A percentile compares a stretch with the other conserved stretches of the same genome.
Evolutionary conservation across 2,797 vertebrate genomes (phyloP).

Genomic region (Buphagus erythrorhynchus): DNA sequence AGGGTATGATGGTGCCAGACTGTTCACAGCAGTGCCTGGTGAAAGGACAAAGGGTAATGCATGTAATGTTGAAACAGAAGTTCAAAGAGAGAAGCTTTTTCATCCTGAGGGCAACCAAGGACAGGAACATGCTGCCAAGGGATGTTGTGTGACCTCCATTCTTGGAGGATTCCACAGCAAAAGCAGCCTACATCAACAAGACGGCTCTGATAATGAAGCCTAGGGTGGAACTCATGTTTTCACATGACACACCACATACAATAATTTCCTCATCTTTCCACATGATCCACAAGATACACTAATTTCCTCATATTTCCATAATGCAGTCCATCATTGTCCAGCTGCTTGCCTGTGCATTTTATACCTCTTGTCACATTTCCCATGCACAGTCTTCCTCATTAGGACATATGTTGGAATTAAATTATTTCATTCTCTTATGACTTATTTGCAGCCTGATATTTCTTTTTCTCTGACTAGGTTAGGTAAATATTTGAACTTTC

Average conservation of each 20-base stretch:
- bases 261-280: not conserved
- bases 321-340: not conserved
- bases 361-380: not conserved
- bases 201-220: not conserved
- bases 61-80: not conserved
- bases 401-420: not conserved
- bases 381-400: not conserved
- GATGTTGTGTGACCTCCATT: not conserved
- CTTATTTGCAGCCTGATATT: not conserved
- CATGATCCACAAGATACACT: not conserved
- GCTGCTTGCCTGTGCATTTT: not conserved
- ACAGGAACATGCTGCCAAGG: not conserved
- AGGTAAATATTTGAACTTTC: not conserved
- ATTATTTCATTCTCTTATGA: not conserved
- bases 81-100: not conserved
- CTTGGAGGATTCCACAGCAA: not conserved
- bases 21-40: accelerated
- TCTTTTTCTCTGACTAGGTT: not conserved
- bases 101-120: not conserved
- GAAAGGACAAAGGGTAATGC: accelerated
- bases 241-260: not conserved
- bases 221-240: not conserved
- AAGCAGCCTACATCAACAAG: not conserved
- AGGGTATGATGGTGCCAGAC: not conserved
- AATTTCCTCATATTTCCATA: not conserved